phyloP scores from a whole-genome alignment of 2,797 vertebrate genomes.

The Malacoctenus gilli region DNA sequence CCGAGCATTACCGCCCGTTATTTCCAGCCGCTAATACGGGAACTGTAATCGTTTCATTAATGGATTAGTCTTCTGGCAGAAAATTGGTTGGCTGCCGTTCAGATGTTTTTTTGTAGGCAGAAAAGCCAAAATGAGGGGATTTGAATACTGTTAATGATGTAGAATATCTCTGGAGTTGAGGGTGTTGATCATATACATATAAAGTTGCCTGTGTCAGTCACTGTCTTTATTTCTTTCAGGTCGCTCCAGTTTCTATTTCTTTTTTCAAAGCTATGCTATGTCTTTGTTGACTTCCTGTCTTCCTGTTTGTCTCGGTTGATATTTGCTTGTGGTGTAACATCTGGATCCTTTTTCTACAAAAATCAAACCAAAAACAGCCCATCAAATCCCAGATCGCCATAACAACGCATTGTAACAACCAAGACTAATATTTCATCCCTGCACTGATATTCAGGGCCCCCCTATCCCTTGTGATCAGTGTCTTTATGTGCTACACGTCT shows the following conservation, averaged over 20 bases:
- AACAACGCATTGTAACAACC: too few species aligned
- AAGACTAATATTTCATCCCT: conserved; percentile 4
- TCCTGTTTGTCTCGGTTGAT: too few species aligned
- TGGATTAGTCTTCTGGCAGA: background rate
- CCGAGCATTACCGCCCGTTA: background rate
- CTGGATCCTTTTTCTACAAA: too few species aligned
- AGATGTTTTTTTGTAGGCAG: background rate
- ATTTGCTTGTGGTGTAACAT: too few species aligned
- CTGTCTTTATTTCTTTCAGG: background rate
- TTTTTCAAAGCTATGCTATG: too few species aligned
- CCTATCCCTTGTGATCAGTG: conserved; percentile 24
- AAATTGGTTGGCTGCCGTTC: background rate
- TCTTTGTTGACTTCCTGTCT: too few species aligned
- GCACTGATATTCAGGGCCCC: conserved; percentile 6
- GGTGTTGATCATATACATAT: background rate
- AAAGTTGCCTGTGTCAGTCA: background rate
- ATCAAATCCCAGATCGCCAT: too few species aligned
- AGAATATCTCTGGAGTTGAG: background rate
- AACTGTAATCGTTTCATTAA: background rate
- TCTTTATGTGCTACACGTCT: conserved; percentile 23
- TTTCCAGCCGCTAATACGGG: background rate
- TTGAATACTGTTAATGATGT: background rate
- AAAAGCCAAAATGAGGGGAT: background rate
- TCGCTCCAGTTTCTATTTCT: background rate
- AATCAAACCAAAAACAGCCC: too few species aligned